Evolutionary conservation across 2,797 vertebrate species (phyloP).

Genomic region (Varecia variegata): DNA sequence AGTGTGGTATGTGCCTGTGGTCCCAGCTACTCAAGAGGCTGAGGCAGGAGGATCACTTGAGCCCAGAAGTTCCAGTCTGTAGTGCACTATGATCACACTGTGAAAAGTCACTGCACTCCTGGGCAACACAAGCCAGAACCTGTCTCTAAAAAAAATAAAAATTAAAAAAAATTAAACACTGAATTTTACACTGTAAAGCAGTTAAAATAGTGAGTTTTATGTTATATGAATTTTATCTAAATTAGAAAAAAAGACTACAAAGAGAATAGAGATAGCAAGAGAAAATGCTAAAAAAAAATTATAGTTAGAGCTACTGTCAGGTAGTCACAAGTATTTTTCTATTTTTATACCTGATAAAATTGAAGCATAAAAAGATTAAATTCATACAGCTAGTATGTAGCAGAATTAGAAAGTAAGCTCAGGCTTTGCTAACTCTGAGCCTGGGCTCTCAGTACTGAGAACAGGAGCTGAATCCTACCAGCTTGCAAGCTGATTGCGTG

Average conservation of each 20-base stretch:
- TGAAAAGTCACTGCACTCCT: background rate
- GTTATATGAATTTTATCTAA: background rate
- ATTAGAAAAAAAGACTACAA: background rate
- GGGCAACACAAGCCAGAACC: background rate
- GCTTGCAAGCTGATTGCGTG: background rate
- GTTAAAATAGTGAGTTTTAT: background rate
- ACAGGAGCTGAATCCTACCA: background rate
- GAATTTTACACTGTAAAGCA: background rate
- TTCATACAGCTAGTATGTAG: background rate
- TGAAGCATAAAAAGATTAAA: background rate
- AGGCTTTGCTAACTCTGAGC: background rate
- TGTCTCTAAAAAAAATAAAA: background rate
- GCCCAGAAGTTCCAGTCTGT: too few species aligned
- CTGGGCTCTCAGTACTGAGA: background rate
- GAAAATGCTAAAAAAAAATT: background rate
- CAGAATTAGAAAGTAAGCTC: background rate
- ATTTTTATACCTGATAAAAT: background rate
- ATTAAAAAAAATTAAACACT: background rate
- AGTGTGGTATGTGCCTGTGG: too few species aligned
- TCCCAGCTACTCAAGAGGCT: too few species aligned
- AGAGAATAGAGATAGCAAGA: background rate
- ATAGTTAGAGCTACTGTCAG: background rate
- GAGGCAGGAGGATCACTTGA: too few species aligned
- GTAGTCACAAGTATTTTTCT: background rate
- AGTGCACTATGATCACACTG: background rate